Evolutionary conservation across 2,113 vertebrate species (phyloP).

Genomic region (Osmerus mordax): DNA sequence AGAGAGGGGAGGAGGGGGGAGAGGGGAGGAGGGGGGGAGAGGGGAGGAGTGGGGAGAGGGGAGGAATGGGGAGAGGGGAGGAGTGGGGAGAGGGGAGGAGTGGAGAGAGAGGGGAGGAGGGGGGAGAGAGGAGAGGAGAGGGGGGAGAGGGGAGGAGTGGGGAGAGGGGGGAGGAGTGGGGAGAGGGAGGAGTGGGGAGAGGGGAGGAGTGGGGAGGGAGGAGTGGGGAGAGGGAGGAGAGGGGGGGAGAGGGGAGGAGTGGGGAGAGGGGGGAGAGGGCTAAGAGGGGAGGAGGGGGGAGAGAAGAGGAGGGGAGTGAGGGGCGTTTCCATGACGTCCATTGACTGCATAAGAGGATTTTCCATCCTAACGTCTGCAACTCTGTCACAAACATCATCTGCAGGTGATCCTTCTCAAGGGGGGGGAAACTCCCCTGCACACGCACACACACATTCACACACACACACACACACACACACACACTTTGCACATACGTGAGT

Average conservation of each 20-base stretch:
- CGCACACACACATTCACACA: background rate
- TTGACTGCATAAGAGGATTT: constrained; percentile 61
- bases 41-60: background rate
- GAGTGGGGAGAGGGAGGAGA: too few species aligned
- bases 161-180: too few species aligned
- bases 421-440: background rate
- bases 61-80: too few species aligned
- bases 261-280: too few species aligned
- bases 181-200: too few species aligned
- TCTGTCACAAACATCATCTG: constrained; percentile 66
- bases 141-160: background rate
- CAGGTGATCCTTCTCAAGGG: constrained; percentile 45
- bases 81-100: too few species aligned
- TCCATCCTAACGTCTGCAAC: constrained; percentile 55
- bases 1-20: background rate
- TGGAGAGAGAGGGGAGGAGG: too few species aligned
- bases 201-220: too few species aligned
- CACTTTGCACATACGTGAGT: background rate
- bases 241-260: too few species aligned
- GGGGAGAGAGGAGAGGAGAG: too few species aligned
- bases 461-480: background rate
- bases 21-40: background rate
- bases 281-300: background rate
- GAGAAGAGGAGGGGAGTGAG: background rate
- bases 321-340: constrained; percentile 16